Evolutionary conservation across 2,888 invertebrate species (phyloP), one percentile per base, ranked within the genome.

Genomic region (Tholera decimalis): DNA sequence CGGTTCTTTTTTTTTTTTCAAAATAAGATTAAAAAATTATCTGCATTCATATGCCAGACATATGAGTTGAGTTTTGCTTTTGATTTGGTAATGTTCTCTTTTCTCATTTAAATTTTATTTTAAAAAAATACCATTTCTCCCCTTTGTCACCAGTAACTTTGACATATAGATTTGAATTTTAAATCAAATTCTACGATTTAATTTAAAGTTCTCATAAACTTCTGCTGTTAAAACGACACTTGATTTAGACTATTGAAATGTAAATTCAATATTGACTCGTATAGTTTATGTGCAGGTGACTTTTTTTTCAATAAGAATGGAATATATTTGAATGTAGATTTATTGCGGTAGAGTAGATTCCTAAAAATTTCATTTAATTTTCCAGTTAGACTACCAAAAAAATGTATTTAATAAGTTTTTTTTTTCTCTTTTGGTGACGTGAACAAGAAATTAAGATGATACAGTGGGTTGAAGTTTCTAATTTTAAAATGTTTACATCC

Each of bases 181-280:
- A 49, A 54, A 71, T 71, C 20, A 37, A 53, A 70, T 70, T 28
- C 28, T n/a, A 24, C 13, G 20, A 30, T 53, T 74, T 59, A 22
- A 59, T 67, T 74, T 51, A 56, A 60, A 74, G 20, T 73, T 54
- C 15, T 24, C 7, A 46, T 7, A 46, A 66, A 67, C 30, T 75
- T 69, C 20, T 56, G 39, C 37, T 54, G 37, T 41, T 46, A 35
- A 35, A 46, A 69, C n/a, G 49, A 57, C 70, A 57, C 57, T 75
- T 70, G 70, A 76, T 73, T 76, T 58, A 54, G 30, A 53, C 49
- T 22, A 58, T 75, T 75, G 54, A 58, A 62, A 73, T 73, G 70
- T 53, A 73, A 77, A 77, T 68, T 49, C 35, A 39, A 43, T 47
- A 13, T 46, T 35, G 50, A 47, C 33, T 54, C 43, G 51, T 43